Evolutionary conservation across 2,888 invertebrate genomes (phyloP).

Genomic region (Pherbina coryleti): DNA sequence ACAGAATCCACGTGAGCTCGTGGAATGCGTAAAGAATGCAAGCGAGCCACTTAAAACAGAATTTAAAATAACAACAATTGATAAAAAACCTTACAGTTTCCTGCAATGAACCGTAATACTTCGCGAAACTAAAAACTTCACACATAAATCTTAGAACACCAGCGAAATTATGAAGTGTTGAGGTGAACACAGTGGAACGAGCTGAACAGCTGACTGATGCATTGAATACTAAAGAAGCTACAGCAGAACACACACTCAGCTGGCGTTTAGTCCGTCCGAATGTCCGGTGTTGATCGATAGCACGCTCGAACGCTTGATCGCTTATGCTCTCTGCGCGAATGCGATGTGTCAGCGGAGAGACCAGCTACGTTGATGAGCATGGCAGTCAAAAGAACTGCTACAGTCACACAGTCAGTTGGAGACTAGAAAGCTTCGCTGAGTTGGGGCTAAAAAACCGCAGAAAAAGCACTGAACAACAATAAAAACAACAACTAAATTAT

Average conservation of each 20-base stretch:
- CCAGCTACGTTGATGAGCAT: not conserved
- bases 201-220: conserved; percentile 11
- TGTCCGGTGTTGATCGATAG: conserved; percentile 11
- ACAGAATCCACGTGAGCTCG: too few species aligned
- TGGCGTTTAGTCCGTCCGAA: not conserved
- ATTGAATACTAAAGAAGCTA: conserved; percentile 20
- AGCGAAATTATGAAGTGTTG: not conserved
- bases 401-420: not conserved
- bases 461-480: not conserved
- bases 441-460: conserved; percentile 6
- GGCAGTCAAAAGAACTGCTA: not conserved
- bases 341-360: not conserved
- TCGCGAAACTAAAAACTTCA: not conserved
- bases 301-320: not conserved
- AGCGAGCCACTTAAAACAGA: not conserved
- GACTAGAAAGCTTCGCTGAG: not conserved
- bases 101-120: not conserved
- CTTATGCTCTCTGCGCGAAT: not conserved
- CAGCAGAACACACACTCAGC: not conserved
- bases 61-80: not conserved
- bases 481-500: not conserved
- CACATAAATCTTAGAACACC: not conserved
- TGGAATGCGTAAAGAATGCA: not conserved
- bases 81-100: not conserved
- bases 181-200: not conserved